Evolutionary conservation across 1,140 invertebrate genomes (phyloP), one percentile per base, ranked within the genome.

Genomic region (Drosophila athabasca): DNA sequence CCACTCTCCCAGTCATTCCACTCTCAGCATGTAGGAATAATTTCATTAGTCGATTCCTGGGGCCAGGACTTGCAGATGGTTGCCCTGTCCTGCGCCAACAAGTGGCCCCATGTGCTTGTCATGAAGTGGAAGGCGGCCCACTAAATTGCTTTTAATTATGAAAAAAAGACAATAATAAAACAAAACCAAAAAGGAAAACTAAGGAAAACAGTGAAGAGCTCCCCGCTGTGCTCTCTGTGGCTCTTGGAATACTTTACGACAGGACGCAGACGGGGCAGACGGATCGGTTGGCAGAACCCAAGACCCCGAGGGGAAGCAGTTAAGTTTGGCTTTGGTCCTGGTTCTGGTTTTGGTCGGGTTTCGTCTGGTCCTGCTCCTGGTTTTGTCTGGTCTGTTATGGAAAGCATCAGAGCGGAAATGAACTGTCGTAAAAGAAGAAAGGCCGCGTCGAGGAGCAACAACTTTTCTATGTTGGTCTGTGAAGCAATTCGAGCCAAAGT

Each of bases 121-220:
- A 54, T 35, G 8, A 35, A 35, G 8, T 35, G 31, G 31, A 8
- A n/a, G 9, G 8, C 9, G 9, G 31, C 31, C 9, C 9, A 11
- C 31, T 66, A 72, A 76, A 70, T 64, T 77, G 72, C 67, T 85
- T 60, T 85, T 73, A 84, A 85, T 84, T 84, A 84, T 84, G 80
- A 62, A 62, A 58, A 58, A 44, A 35, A 55, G 26, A 72, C 19
- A 73, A 72, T 50, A 62, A 50, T 53, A 55, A 62, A 62, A 72
- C 48, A 53, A 70, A 46, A 35, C 41, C 22, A 17, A 6, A n/a
- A n/a, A 26, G 11, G 45, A 59, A 62, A 70, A 71, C 31, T 29
- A n/a, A 29, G 1, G 26, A 1, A 6, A 29, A 29, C 6, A 62
- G 66, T 43, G 46, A 53, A 69, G 44, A 41, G 52, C 57, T 44